A percentile compares a stretch with the other conserved stretches of the same genome.
These are phyloP conservation scores for Eristalinus sepulchralis DNA, from an alignment of 2,888 invertebrate species.

Conservation along the genomic window DNA sequence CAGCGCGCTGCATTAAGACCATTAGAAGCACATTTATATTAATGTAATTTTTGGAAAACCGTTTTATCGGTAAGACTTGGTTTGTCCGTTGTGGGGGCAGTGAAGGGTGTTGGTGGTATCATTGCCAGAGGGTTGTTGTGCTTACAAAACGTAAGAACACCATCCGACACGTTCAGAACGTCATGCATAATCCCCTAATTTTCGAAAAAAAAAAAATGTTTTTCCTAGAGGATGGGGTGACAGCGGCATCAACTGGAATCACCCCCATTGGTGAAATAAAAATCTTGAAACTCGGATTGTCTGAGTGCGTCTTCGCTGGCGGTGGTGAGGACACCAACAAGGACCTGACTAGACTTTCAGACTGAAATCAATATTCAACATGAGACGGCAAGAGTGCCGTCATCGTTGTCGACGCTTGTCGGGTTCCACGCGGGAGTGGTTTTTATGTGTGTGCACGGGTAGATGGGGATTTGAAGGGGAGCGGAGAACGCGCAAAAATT, in stretches of 20 bases:
- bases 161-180: conserved; percentile 13
- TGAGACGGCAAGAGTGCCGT: not conserved
- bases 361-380: conserved; percentile 33
- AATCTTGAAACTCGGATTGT: conserved; percentile 40
- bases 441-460: conserved; percentile 6
- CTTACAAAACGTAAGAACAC: not conserved
- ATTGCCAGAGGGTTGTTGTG: not conserved
- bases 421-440: not conserved
- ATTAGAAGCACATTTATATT: conserved; percentile 32
- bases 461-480: not conserved
- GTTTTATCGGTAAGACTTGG: conserved; percentile 21
- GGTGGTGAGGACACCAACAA: conserved; percentile 20
- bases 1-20: not conserved
- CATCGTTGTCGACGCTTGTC: too few species aligned
- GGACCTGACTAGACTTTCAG: conserved; percentile 57
- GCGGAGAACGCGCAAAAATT: conserved; percentile 30
- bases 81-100: not conserved
- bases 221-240: not conserved
- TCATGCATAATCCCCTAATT: conserved; percentile 20
- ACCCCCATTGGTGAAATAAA: conserved; percentile 43
- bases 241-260: conserved; percentile 19
- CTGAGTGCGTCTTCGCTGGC: conserved; percentile 3
- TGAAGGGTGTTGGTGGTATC: not conserved
- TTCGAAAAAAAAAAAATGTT: conserved; percentile 15
- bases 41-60: conserved; percentile 23